Conservation (phyloP, 2,797 vertebrate genomes). For the Natrix natrix region DNA sequence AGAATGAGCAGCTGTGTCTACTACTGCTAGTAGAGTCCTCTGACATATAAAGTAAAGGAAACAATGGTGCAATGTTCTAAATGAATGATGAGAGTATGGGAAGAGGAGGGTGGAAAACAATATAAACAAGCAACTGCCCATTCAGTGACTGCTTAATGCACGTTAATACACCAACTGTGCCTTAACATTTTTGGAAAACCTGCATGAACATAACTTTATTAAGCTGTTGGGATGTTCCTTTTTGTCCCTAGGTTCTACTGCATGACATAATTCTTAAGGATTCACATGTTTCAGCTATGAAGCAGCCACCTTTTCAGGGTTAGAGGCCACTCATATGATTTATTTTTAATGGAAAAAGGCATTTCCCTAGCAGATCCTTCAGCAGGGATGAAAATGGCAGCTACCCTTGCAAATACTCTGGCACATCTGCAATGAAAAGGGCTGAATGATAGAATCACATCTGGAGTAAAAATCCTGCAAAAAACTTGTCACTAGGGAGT, state of each 20-base stretch:
- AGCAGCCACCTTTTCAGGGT: background rate
- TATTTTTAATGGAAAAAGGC: background rate
- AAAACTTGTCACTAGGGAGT: background rate
- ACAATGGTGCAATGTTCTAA: conserved; percentile 12
- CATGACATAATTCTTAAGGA: no score
- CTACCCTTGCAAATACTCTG: background rate
- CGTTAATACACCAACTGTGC: background rate
- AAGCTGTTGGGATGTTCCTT: background rate
- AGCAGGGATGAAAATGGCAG: background rate
- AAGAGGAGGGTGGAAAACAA: background rate
- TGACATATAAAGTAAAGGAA: background rate
- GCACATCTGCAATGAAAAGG: background rate
- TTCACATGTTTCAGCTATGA: background rate
- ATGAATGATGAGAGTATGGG: background rate
- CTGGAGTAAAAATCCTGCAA: background rate
- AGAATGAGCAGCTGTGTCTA: background rate
- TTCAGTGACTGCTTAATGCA: background rate
- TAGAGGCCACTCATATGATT: background rate
- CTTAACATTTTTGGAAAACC: background rate
- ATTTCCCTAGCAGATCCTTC: background rate
- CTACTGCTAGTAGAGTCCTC: background rate
- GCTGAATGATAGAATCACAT: background rate
- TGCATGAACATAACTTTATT: no score
- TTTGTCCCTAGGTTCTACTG: background rate
- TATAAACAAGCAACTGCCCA: background rate